Percentiles rank a stretch among this genome's conserved stretches.
phyloP scores from a whole-genome alignment of 2,113 vertebrate genomes.

The Psophia crepitans region DNA sequence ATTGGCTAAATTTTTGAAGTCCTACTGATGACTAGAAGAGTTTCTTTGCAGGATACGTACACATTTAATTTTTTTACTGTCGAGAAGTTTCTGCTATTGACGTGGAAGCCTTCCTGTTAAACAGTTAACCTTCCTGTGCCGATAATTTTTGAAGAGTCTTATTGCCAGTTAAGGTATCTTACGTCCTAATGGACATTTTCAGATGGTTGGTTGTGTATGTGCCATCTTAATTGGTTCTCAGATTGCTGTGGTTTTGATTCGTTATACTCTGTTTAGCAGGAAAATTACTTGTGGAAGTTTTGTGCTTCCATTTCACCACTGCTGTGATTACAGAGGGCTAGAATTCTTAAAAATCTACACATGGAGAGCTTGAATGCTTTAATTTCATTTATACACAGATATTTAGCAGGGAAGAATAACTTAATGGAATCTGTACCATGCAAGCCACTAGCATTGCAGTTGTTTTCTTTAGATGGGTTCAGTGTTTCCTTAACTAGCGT shows the following conservation, averaged over 20 bases:
- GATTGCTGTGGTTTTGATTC: neutral
- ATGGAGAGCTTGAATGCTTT: neutral
- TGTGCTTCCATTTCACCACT: neutral
- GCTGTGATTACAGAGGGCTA: neutral
- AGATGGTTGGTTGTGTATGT: neutral
- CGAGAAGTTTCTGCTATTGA: neutral
- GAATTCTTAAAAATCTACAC: neutral
- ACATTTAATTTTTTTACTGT: neutral
- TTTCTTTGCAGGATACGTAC: neutral
- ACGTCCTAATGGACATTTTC: neutral
- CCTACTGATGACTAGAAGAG: neutral
- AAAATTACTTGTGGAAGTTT: neutral
- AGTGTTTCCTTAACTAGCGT: neutral
- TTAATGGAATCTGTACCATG: neutral
- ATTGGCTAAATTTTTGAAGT: neutral
- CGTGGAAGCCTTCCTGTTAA: neutral
- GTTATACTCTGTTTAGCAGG: neutral
- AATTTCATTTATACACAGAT: neutral
- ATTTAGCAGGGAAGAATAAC: neutral
- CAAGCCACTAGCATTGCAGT: neutral
- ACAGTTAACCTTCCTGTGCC: neutral
- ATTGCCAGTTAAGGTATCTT: neutral
- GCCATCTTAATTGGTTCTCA: neutral
- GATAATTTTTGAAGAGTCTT: neutral
- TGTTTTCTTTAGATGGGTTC: neutral